Base-by-base conservation (phyloP, 2,797 vertebrate genomes). In the Ptychadena robeensis region DNA sequence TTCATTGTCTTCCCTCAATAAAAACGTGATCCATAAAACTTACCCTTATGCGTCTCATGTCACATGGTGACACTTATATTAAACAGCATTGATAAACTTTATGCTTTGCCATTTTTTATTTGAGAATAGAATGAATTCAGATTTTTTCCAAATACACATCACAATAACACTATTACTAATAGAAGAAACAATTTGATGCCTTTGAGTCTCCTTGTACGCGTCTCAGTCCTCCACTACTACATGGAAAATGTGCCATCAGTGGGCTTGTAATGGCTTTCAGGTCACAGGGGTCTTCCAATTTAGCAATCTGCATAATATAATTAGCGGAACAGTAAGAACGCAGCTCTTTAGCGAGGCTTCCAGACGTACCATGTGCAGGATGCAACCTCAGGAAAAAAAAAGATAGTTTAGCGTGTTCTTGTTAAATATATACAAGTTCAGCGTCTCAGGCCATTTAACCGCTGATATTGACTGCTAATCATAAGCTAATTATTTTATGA, bases 211-310 rank as follows among this genome's bases (percentile, higher is more conserved):
- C 32, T 65, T 27, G 53, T 78, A 40, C 31, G 73, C 59, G 44
- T 71, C 61, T 61, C 38, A 65, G 74, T 72, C 73, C 61, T 77
- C 57, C 63, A 34, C 40, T 83, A 79, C 65, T 32, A 68, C 76
- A 84, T 68, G 82, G 18, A 79, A 68, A 59, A 85, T 80, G 68
- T 68, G 34, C 63, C 57, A 34, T 37, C 59, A 73, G 61, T 74
- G 44, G 63, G 63, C 27, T 79, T 79, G 31, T 83, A 79, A 83
- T 79, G 75, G 63, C 44, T 83, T 73, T 73, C 28, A 40, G 82
- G 82, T 79, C 82, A 79, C n/a, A 37, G 31, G 38, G 82, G 76
- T 83, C 76, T 73, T 83, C 38, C 82, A 67, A 79, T 83, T 79
- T 79, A 83, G 82, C 69, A 79, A 79, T 83, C 68, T 79, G 63